phyloP scores from a whole-genome alignment of 1,140 invertebrate species.

The Heliconius congener region DNA sequence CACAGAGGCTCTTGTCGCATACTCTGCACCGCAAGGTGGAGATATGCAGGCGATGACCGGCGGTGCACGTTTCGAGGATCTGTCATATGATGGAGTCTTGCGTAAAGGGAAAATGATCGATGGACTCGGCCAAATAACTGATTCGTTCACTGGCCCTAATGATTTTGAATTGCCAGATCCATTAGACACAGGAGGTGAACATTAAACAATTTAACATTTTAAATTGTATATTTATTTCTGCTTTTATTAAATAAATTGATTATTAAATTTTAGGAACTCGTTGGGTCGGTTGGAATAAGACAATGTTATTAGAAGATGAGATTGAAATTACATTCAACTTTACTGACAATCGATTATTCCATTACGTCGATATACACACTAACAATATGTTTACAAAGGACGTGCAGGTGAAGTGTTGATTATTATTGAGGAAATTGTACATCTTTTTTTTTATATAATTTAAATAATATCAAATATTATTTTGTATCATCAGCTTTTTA shows the following conservation, averaged over 20 bases:
- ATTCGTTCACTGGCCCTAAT: slow-evolving; percentile 83
- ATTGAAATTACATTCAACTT: slow-evolving; percentile 91
- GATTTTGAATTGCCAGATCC: slow-evolving; percentile 81
- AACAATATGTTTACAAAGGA: slow-evolving; percentile 88
- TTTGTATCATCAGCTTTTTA: slow-evolving; percentile 87
- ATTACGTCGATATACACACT: slow-evolving; percentile 88
- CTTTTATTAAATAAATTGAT: neutral
- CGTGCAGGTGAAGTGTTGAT: slow-evolving; percentile 83
- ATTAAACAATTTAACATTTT: neutral
- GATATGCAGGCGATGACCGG: slow-evolving; percentile 89
- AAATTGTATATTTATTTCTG: neutral
- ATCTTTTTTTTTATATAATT: neutral
- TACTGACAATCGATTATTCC: slow-evolving; percentile 88
- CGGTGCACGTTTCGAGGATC: slow-evolving; percentile 90
- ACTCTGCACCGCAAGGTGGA: slow-evolving; percentile 89
- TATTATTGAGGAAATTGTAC: neutral
- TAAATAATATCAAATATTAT: neutral
- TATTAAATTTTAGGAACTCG: slow-evolving; percentile 84
- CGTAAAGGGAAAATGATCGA: slow-evolving; percentile 84
- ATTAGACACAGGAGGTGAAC: slow-evolving; percentile 78
- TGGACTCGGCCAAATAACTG: slow-evolving; percentile 94
- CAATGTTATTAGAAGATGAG: slow-evolving; percentile 76
- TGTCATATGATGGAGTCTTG: slow-evolving; percentile 92
- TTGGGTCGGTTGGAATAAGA: slow-evolving; percentile 95
- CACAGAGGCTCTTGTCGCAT: slow-evolving; percentile 88